Evolutionary conservation across 2,888 invertebrate species (phyloP).

Genomic region (Philaethria dido): DNA sequence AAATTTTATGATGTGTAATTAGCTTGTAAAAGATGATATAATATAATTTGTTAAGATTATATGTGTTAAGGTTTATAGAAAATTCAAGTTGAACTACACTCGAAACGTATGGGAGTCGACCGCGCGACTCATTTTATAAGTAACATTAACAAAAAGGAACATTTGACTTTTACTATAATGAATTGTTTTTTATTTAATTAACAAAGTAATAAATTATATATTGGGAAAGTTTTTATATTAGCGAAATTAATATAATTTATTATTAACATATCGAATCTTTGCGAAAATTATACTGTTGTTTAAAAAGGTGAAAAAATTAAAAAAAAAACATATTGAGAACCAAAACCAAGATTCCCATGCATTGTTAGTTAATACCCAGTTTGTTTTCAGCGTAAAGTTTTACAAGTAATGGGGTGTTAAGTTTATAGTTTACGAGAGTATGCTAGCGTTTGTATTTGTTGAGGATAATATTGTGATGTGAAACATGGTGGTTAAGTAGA

Average conservation of each 20-base stretch:
- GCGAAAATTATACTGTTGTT: slow-evolving; percentile 27
- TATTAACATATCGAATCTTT: slow-evolving; percentile 41
- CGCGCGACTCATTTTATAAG: slow-evolving; percentile 8
- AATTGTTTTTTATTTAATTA: slow-evolving; percentile 31
- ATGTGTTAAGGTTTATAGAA: slow-evolving; percentile 66
- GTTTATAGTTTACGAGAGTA: slow-evolving; percentile 36
- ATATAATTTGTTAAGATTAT: slow-evolving; percentile 81
- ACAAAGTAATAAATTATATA: slow-evolving; percentile 34
- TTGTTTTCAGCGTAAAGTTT: slow-evolving; percentile 45
- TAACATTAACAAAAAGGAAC: slow-evolving; percentile 15
- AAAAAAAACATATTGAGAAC: slow-evolving; percentile 17
- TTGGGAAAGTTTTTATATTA: slow-evolving; percentile 40
- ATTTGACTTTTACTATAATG: slow-evolving; percentile 17
- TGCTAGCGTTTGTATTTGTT: slow-evolving; percentile 45
- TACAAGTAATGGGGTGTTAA: slow-evolving; percentile 40
- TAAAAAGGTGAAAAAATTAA: slow-evolving; percentile 16
- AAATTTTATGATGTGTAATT: slow-evolving; percentile 80
- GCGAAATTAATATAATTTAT: slow-evolving; percentile 41
- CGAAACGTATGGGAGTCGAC: slow-evolving; percentile 41
- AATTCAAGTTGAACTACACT: slow-evolving; percentile 52
- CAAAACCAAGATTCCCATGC: slow-evolving; percentile 42
- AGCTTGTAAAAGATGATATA: slow-evolving; percentile 77
- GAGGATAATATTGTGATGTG: slow-evolving; percentile 57
- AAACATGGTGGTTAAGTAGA: slow-evolving; percentile 46
- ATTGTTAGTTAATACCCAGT: slow-evolving; percentile 46